Base-by-base conservation (phyloP, 2,113 vertebrate species). In the Sander vitreus region DNA sequence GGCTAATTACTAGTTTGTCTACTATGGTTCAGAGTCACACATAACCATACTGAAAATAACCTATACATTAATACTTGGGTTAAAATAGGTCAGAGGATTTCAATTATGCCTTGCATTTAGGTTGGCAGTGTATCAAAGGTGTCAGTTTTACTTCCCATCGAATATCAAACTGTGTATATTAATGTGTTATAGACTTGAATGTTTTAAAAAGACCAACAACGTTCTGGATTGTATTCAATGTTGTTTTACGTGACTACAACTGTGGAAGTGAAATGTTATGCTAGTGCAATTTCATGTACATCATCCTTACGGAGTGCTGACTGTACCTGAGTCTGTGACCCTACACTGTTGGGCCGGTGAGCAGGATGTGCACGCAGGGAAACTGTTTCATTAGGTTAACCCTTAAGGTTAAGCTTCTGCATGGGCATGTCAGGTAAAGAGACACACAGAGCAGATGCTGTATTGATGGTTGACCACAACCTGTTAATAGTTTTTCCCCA, bases 1-100 rank as follows among this genome's bases (percentile, higher is more conserved):
- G 87, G 86, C 80, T 86, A 86, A 88, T 91, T 85, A 89, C 76
- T 85, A 57, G 54, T 70, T 71, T 87, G 84, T 86, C 65, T 77
- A 78, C 71, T 59, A 76, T 69, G 12, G 12, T 81, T 73, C 66
- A 76, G 54, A 74, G 64, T 27, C 7, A 57, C 73, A 78, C 58
- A 77, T 45, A 55, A 27, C 18, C 27, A 66, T 2, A 14, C 19
- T 33, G 80, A 73, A 39, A 65, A 77, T 58, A 68, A 69, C 50
- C 33, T 55, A 6, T 6, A 45, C 11, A 60, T 51, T 4, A 48
- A 73, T 14, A 60, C 43, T 33, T 0, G 5, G 5, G 51, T 18
- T 53, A 5, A 45, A 63, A 43, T 16, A 16, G 30, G 63, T 3
- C 3, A 5, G 2, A 62, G 2, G 58, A 48, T 47, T 27, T 6